These are phyloP conservation scores for Epinephelus lanceolatus DNA, from an alignment of 2,113 vertebrate species.

Conservation along the genomic window DNA sequence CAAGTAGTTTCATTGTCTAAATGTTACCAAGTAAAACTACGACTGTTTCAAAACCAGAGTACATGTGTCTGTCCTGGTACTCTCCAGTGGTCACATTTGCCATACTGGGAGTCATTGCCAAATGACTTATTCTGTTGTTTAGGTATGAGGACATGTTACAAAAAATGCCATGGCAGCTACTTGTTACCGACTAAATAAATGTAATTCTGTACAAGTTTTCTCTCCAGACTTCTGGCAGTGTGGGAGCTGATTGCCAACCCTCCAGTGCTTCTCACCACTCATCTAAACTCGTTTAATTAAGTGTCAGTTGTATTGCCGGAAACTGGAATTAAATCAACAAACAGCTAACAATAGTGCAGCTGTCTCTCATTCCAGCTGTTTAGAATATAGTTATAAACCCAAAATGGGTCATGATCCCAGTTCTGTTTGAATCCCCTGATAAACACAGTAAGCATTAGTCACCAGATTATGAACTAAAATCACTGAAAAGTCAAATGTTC, in stretches of 20 bases:
- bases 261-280: background rate
- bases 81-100: too few species aligned
- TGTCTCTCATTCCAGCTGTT: background rate
- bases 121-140: too few species aligned
- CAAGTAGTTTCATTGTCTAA: too few species aligned
- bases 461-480: constrained; percentile 7
- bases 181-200: background rate
- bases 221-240: background rate
- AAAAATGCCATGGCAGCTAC: background rate
- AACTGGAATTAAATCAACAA: background rate
- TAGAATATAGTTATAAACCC: background rate
- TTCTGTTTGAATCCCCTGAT: background rate
- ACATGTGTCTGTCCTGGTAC: too few species aligned
- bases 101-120: too few species aligned
- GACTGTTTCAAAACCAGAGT: too few species aligned
- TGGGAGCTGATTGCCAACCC: background rate
- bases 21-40: too few species aligned
- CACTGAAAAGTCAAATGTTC: background rate
- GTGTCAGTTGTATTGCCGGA: background rate
- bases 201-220: background rate
- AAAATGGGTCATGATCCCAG: background rate
- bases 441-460: background rate
- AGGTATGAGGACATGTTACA: background rate
- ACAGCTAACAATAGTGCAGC: background rate
- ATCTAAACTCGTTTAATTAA: background rate